These are phyloP conservation scores for Podilymbus podiceps DNA, from an alignment of 2,113 vertebrate genomes.

Conservation along the genomic window DNA sequence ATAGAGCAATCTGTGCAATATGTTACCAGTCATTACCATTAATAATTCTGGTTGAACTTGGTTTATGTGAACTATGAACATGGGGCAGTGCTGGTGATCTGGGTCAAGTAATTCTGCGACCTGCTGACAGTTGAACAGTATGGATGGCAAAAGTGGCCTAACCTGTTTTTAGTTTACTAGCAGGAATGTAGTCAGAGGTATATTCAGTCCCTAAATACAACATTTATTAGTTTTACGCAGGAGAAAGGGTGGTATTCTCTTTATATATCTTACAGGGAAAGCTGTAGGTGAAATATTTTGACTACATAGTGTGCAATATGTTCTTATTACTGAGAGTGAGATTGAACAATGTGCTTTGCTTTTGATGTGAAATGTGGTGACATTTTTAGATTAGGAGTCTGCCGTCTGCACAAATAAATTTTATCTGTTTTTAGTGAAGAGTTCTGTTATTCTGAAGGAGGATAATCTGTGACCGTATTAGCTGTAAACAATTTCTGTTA, in stretches of 20 bases:
- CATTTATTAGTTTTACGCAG: background rate
- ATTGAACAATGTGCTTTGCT: background rate
- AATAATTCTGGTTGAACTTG: background rate
- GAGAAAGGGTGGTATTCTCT: background rate
- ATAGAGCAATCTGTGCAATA: background rate
- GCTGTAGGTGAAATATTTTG: background rate
- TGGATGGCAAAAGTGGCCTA: background rate
- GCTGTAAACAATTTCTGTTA: background rate
- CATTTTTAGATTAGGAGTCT: background rate
- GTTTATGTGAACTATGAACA: background rate
- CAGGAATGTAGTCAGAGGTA: background rate
- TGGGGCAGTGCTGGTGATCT: background rate
- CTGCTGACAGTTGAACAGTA: background rate
- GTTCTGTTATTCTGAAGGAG: background rate
- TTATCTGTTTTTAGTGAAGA: background rate
- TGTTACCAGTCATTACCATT: background rate
- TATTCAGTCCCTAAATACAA: background rate
- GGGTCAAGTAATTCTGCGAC: background rate
- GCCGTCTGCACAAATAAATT: background rate
- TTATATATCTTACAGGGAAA: background rate
- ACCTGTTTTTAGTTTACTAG: background rate
- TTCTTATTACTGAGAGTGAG: background rate
- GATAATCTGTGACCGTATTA: background rate
- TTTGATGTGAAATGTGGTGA: background rate
- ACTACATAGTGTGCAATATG: background rate